Percentiles rank a stretch among this genome's conserved stretches.
Evolutionary conservation across 2,888 invertebrate genomes (phyloP).

Genomic region (Dorcus parallelipipedus): DNA sequence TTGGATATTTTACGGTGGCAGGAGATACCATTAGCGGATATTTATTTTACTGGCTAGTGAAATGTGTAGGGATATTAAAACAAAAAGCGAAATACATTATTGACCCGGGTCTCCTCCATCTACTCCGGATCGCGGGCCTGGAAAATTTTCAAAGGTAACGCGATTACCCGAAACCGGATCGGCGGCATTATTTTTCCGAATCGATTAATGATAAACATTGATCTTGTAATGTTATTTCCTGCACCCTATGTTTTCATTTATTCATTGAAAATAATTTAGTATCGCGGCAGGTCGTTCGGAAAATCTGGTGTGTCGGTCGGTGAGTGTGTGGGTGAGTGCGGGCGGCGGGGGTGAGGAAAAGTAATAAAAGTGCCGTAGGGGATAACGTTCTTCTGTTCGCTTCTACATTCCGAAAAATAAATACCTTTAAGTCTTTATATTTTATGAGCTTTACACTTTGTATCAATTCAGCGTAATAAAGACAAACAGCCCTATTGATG

Average conservation of each 20-base stretch:
- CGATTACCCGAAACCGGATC: not conserved
- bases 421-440: conserved; percentile 21
- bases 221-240: conserved; percentile 22
- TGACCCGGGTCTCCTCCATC: no score
- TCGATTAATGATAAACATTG: conserved; percentile 14
- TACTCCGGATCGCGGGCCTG: no score
- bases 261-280: conserved; percentile 41
- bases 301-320: conserved; percentile 31
- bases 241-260: conserved; percentile 37
- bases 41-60: no score
- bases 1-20: no score
- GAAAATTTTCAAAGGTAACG: no score
- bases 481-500: conserved; percentile 16
- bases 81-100: no score
- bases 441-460: conserved; percentile 18
- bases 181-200: conserved; percentile 3
- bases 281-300: conserved; percentile 36
- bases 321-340: conserved; percentile 4
- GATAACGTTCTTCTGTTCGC: conserved; percentile 21
- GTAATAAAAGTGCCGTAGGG: conserved; percentile 34
- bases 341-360: conserved; percentile 28
- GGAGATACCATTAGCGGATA: no score
- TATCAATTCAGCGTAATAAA: conserved; percentile 17
- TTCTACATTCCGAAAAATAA: conserved; percentile 17
- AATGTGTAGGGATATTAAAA: no score